phyloP scores from a whole-genome alignment of 92 coral and sea anemone genomes.

The Epizoanthus illoricatus region DNA sequence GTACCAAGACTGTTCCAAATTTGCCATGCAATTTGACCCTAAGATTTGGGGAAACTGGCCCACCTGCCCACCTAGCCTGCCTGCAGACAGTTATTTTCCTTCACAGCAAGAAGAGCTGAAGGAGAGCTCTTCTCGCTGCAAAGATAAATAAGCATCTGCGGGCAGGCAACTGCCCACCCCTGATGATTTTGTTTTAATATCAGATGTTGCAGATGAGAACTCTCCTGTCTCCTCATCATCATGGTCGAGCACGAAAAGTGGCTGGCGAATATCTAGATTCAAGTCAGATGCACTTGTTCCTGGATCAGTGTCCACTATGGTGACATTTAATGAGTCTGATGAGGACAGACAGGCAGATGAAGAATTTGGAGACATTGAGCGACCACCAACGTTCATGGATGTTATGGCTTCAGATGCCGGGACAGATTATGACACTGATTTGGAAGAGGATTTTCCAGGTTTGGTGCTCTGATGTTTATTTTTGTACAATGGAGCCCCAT shows the following conservation, averaged over 20 bases:
- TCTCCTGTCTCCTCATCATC: not conserved
- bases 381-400: slow-evolving; percentile 65
- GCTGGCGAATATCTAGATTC: slow-evolving; percentile 51
- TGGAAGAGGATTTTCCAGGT: slow-evolving; percentile 93
- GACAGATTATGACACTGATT: slow-evolving; percentile 90
- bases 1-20: too few species aligned
- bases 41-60: too few species aligned
- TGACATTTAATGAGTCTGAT: slow-evolving; percentile 62
- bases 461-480: too few species aligned
- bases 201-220: slow-evolving; percentile 30
- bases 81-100: too few species aligned
- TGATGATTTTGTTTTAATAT: not conserved
- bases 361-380: not conserved
- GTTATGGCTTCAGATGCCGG: slow-evolving; percentile 61
- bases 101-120: too few species aligned
- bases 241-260: not conserved
- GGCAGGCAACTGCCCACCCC: too few species aligned
- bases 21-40: too few species aligned
- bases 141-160: too few species aligned
- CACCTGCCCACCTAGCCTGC: too few species aligned
- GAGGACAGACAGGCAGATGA: slow-evolving; percentile 42
- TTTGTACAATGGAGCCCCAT: too few species aligned
- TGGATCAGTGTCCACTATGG: slow-evolving; percentile 83
- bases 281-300: slow-evolving; percentile 70
- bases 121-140: too few species aligned